phyloP scores from a whole-genome alignment of 2,797 vertebrate genomes.

The Nasua narica region DNA sequence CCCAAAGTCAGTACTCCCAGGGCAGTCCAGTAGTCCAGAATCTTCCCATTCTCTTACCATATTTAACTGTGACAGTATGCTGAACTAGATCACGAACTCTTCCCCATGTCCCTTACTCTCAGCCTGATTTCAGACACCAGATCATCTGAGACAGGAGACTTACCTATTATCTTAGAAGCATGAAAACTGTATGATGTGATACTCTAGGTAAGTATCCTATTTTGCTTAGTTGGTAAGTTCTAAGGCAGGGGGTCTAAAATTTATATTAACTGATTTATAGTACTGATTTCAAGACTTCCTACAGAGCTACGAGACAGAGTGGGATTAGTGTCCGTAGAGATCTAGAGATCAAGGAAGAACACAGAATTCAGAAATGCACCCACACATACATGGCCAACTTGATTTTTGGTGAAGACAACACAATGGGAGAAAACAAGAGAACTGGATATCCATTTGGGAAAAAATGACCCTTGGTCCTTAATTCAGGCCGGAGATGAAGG shows the following conservation, averaged over 20 bases:
- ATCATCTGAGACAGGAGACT: not conserved
- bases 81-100: not conserved
- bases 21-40: not conserved
- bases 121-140: not conserved
- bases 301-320: not conserved
- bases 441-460: not conserved
- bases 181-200: not conserved
- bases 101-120: not conserved
- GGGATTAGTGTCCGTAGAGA: rapidly evolving
- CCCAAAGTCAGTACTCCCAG: not conserved
- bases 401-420: not conserved
- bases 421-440: not conserved
- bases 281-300: not conserved
- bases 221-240: not conserved
- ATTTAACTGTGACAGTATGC: not conserved
- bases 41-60: not conserved
- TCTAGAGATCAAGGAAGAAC: not conserved
- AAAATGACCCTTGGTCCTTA: not conserved
- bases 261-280: not conserved
- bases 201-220: not conserved
- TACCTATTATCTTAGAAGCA: not conserved
- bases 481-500: not conserved
- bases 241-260: not conserved
- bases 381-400: rapidly evolving
- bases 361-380: not conserved